Base-by-base conservation (phyloP, 2,888 invertebrate genomes). In the Ligdia adustata region DNA sequence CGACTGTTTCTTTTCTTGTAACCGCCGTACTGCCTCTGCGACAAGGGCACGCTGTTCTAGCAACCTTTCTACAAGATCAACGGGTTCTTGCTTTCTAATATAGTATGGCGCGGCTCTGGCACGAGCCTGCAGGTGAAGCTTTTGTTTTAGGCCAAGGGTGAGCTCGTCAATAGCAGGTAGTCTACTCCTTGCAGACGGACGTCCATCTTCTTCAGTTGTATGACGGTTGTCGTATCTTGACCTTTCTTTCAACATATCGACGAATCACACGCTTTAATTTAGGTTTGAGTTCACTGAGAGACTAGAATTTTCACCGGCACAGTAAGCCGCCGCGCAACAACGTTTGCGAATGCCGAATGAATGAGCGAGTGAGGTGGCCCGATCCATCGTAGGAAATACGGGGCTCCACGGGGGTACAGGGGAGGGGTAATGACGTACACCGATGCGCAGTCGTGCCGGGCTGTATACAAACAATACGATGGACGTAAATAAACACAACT, bases 401-500 rank as follows among this genome's bases (percentile, higher is more conserved):
- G 85, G 82, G 72, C 74, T 76, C 70, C 57, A 79, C 79, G 84
- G 83, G 81, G 80, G 69, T 44, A 55, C 51, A 61, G 65, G 65
- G 72, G 75, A 72, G 80, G 74, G 78, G 80, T 63, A 57, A 71
- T 87, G 89, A 87, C 89, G 88, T 84, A 77, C 74, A 69, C 79
- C 72, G 84, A 85, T 89, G 90, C 90, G 90, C 90, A 90, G 86
- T 79, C 87, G 86, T 82, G 85, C 87, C 88, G 87, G 87, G 80
- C 83, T 90, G 90, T 90, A 86, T 90, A 90, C 90, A 90, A 90
- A 90, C 89, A 89, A 90, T 88, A 87, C 88, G 82, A 76, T 75
- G 89, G 89, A 90, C 90, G 90, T 90, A 90, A 90, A 90, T 90
- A 90, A 90, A 90, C 89, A 90, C 80, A 78, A n/a, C n/a, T 82